phyloP scores from a whole-genome alignment of 1,140 invertebrate genomes.

The Aculops lycopersici region DNA sequence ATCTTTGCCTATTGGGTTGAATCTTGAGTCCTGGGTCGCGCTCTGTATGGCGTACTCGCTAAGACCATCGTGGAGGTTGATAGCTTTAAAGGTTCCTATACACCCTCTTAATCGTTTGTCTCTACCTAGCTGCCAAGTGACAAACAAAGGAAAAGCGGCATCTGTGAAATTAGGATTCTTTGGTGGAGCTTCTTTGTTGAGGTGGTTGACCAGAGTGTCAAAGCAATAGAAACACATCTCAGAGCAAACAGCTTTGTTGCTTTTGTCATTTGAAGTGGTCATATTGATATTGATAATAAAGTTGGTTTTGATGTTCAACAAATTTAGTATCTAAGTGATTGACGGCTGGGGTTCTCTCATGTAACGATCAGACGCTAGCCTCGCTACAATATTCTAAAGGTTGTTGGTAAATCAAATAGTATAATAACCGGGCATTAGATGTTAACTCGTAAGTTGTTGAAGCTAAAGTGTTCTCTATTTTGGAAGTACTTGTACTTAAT shows the following conservation, averaged over 20 bases:
- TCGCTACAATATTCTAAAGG: too few relatives aligned
- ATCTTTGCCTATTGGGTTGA: conserved; percentile 69
- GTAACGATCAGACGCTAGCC: conserved; percentile 5
- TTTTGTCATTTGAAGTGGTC: background rate
- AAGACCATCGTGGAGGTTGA: conserved; percentile 64
- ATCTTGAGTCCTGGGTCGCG: conserved; percentile 85
- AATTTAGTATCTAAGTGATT: background rate
- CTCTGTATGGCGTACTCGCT: conserved; percentile 72
- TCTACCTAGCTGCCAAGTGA: conserved; percentile 87
- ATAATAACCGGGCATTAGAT: too few relatives aligned
- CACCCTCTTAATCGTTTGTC: conserved; percentile 65
- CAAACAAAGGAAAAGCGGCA: conserved; percentile 80
- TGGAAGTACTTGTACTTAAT: background rate
- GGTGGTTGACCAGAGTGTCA: conserved; percentile 70
- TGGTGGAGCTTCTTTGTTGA: conserved; percentile 62
- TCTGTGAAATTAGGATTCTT: conserved; percentile 63
- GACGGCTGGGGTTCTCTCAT: background rate
- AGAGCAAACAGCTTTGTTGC: conserved; percentile 27
- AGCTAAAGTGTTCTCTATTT: conserved; percentile 2
- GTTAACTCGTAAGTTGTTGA: too few relatives aligned
- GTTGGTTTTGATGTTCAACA: background rate
- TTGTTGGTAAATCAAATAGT: too few relatives aligned
- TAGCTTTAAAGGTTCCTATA: conserved; percentile 75
- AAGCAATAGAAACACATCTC: conserved; percentile 97
- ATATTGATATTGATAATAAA: background rate